A percentile compares a stretch with the other conserved stretches of the same genome.
Conservation (phyloP, 2,797 vertebrate species). For the Lagocephalus sceleratus region DNA sequence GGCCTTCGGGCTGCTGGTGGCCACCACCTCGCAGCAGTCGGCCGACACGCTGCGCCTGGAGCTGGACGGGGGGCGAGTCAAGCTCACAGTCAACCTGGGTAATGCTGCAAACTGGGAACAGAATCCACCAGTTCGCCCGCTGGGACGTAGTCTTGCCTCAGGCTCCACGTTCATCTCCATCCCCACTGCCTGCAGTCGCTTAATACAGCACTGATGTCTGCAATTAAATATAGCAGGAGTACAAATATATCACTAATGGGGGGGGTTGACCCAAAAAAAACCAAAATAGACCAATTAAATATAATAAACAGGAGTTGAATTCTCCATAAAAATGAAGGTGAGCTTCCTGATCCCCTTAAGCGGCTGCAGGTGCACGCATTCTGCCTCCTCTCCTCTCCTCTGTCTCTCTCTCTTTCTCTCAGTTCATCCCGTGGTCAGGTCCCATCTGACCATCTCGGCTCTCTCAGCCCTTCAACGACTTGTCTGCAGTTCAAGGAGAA, state of each 20-base stretch:
- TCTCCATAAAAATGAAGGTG: not conserved
- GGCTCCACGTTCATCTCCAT: conserved; percentile 40
- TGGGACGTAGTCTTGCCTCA: conserved; percentile 30
- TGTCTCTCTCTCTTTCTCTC: conserved; percentile 22
- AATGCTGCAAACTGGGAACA: conserved; percentile 65
- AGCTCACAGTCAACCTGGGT: conserved; percentile 96
- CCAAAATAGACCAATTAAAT: too few relatives aligned
- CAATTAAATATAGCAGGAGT: conserved; percentile 1
- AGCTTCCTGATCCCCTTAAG: conserved; percentile 40
- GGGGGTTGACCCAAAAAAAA: too few relatives aligned
- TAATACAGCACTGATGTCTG: conserved; percentile 29
- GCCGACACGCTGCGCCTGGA: conserved; percentile 94
- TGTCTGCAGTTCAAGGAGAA: conserved; percentile 85
- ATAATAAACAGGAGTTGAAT: not conserved
- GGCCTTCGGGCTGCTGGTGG: conserved; percentile 91
- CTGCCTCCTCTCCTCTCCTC: conserved; percentile 12
- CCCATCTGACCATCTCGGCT: conserved; percentile 57
- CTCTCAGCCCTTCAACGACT: conserved; percentile 91
- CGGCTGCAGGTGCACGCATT: conserved; percentile 51
- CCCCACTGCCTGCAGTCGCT: conserved; percentile 51
- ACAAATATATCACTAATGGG: not conserved
- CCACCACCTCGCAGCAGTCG: conserved; percentile 93
- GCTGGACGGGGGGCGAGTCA: conserved; percentile 91
- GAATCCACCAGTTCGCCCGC: conserved; percentile 25
- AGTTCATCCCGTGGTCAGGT: conserved; percentile 59